Conservation (phyloP, 92 coral and sea anemone species). For the Epizoanthus rinbou region DNA sequence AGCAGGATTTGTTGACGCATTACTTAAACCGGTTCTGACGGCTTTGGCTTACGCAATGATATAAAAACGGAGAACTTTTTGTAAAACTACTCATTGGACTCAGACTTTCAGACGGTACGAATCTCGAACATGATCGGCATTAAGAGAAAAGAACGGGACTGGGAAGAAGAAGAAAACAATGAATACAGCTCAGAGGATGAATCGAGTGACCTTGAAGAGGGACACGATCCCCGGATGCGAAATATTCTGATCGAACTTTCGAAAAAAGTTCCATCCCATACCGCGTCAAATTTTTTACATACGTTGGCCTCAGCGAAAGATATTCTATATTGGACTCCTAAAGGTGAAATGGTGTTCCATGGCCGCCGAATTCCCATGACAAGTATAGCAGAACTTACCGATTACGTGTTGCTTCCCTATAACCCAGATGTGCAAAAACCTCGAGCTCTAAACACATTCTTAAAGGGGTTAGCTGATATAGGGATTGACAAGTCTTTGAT, state of each 20-base stretch:
- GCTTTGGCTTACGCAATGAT: neutral
- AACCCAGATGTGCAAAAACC: no score
- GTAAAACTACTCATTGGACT: neutral
- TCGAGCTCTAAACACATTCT: slow-evolving; percentile 8
- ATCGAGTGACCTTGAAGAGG: slow-evolving; percentile 1
- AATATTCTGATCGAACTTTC: slow-evolving; percentile 2
- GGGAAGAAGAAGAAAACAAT: neutral
- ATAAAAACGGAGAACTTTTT: neutral
- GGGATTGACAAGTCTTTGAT: neutral
- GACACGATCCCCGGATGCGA: slow-evolving; percentile 1
- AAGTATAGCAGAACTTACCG: slow-evolving; percentile 3
- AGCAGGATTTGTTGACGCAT: neutral
- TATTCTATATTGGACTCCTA: neutral
- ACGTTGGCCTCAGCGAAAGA: neutral
- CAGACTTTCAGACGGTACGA: no score
- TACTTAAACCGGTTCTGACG: neutral
- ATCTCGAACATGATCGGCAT: neutral
- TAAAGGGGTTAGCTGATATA: neutral
- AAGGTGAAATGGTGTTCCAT: neutral
- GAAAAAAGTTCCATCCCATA: neutral
- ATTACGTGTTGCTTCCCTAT: slow-evolving; percentile 4
- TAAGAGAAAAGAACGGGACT: neutral
- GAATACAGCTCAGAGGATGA: neutral
- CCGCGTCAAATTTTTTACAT: neutral
- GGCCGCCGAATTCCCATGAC: slow-evolving; percentile 8